Evolutionary conservation across 2,113 vertebrate genomes (phyloP).

Genomic region (Acanthochromis polyacanthus): DNA sequence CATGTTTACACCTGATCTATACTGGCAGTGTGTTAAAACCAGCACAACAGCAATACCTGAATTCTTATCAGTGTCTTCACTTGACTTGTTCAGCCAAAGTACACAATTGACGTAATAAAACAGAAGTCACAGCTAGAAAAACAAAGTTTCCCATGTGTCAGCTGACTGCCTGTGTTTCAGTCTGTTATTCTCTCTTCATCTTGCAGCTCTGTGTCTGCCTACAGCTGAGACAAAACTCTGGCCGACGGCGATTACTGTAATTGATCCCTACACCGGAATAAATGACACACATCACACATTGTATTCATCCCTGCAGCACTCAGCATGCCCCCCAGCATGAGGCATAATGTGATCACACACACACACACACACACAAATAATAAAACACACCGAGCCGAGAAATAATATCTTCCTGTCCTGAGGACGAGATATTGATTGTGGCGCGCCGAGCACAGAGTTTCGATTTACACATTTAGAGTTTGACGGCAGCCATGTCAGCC

Average conservation of each 20-base stretch:
- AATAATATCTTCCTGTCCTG: constrained; percentile 77
- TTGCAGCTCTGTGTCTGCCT: constrained; percentile 13
- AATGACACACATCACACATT: constrained; percentile 56
- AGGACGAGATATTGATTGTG: constrained; percentile 75
- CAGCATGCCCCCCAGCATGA: constrained; percentile 34
- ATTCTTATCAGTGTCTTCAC: no score
- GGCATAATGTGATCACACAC: constrained; percentile 5
- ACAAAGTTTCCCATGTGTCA: background rate
- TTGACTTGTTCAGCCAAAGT: no score
- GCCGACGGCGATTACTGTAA: constrained; percentile 31
- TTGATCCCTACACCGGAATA: constrained; percentile 63
- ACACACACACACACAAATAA: constrained; percentile 39
- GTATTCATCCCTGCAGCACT: constrained; percentile 46
- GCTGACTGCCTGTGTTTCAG: background rate
- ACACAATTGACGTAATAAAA: no score
- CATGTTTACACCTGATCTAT: no score
- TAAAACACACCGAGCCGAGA: constrained; percentile 36
- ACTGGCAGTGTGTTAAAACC: no score
- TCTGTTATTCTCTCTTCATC: background rate
- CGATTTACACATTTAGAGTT: constrained; percentile 78
- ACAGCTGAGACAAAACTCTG: constrained; percentile 27
- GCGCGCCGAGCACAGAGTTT: constrained; percentile 57
- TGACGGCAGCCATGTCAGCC: constrained; percentile 69
- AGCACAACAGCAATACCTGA: no score
- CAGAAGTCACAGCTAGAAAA: no score